Conservation (phyloP, 2,888 invertebrate genomes). For the Plebejus anna region DNA sequence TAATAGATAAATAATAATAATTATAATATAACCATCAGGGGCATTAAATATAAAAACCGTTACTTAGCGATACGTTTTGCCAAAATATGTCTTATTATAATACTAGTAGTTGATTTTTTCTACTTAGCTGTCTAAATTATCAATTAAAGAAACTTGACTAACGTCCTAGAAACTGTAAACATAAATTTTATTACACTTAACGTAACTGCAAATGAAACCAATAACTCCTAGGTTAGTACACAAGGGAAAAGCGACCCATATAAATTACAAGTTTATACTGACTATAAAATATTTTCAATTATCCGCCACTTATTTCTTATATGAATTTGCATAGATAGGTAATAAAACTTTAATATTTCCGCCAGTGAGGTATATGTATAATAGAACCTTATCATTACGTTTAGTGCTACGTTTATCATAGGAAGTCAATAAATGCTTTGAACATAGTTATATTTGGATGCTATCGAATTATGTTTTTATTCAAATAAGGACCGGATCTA, state of each 20-base stretch:
- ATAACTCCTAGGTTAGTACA: background rate
- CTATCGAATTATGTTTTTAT: background rate
- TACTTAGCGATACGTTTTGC: too few relatives aligned
- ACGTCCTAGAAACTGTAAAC: background rate
- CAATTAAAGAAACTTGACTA: background rate
- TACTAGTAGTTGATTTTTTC: too few relatives aligned
- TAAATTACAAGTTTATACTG: slow-evolving; percentile 6
- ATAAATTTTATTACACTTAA: background rate
- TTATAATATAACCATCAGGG: background rate
- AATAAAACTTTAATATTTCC: background rate
- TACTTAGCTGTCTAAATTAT: background rate
- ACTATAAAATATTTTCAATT: slow-evolving; percentile 8
- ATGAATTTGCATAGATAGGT: background rate
- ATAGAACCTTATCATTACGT: background rate
- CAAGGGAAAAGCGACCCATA: background rate
- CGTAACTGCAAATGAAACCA: slow-evolving; percentile 10
- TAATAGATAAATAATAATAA: background rate
- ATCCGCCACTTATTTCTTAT: background rate
- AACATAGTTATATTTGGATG: background rate
- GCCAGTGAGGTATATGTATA: background rate
- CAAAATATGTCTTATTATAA: too few relatives aligned
- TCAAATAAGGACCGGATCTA: background rate
- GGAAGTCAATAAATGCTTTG: background rate
- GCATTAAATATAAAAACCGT: too few relatives aligned
- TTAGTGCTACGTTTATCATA: background rate